A percentile compares a stretch with the other conserved stretches of the same genome.
Conservation (phyloP, 2,113 vertebrate species). For the Hucho hucho region DNA sequence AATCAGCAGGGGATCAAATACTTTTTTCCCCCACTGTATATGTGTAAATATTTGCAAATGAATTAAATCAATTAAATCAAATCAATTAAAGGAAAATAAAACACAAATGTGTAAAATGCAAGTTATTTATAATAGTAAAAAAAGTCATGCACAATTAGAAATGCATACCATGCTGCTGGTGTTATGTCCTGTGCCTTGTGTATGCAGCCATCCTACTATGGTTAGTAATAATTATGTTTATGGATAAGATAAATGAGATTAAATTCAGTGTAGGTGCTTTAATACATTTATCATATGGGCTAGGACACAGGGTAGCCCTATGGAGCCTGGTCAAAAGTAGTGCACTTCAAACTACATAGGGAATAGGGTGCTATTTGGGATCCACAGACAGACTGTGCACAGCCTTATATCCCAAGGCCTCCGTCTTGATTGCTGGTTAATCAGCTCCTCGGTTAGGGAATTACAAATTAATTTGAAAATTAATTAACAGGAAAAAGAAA, state of each 20-base stretch:
- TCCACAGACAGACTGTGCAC: conserved; percentile 8
- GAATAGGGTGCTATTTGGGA: no score
- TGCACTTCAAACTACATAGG: no score
- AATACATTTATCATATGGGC: conserved; percentile 9
- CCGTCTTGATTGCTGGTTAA: conserved; percentile 33
- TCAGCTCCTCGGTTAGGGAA: conserved; percentile 28
- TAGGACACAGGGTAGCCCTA: background rate
- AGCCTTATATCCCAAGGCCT: conserved; percentile 20
- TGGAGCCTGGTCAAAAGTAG: no score
- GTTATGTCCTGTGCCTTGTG: background rate
- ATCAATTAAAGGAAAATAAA: background rate
- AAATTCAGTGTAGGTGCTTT: conserved; percentile 6
- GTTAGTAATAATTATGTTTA: background rate
- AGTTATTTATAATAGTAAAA: no score
- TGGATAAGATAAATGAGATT: background rate
- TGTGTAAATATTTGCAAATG: no score
- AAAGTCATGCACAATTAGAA: background rate
- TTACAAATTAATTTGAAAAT: conserved; percentile 58
- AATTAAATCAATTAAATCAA: background rate
- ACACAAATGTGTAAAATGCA: background rate
- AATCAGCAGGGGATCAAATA: no score
- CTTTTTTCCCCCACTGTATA: no score
- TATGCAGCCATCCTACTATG: background rate
- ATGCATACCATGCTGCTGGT: background rate
- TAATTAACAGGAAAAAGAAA: conserved; percentile 37